Conservation (phyloP, 1,140 invertebrate species). For the Cotesia chilonis region DNA sequence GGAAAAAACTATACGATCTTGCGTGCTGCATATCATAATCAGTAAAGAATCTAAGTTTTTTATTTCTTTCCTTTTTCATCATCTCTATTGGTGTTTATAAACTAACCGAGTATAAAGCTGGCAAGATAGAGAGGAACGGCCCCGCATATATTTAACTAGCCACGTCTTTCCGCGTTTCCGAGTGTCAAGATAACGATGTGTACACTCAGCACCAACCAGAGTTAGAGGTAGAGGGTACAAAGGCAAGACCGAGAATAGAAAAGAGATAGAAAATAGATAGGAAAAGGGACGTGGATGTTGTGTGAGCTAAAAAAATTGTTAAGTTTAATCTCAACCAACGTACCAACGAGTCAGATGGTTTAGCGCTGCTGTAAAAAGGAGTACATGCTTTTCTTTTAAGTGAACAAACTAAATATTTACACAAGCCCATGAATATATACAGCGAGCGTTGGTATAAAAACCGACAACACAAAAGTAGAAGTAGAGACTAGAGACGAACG, state of each 20-base stretch:
- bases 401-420: slow-evolving; percentile 42
- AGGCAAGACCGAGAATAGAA: not conserved
- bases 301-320: slow-evolving; percentile 13
- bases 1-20: not conserved
- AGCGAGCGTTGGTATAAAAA: slow-evolving; percentile 1
- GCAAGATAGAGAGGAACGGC: not conserved
- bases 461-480: not conserved
- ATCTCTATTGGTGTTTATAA: slow-evolving; percentile 10
- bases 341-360: slow-evolving; percentile 13
- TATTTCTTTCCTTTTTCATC: no score
- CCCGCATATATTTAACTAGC: not conserved
- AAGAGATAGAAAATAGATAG: not conserved
- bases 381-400: slow-evolving; percentile 32
- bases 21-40: not conserved
- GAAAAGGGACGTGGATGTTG: slow-evolving; percentile 14
- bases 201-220: slow-evolving; percentile 34
- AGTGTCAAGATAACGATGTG: slow-evolving; percentile 47
- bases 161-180: slow-evolving; percentile 29
- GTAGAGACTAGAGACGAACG: not conserved
- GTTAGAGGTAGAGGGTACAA: slow-evolving; percentile 14
- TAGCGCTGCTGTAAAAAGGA: slow-evolving; percentile 25
- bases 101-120: not conserved
- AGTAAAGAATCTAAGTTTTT: not conserved
- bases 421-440: slow-evolving; percentile 31
- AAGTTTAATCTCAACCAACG: slow-evolving; percentile 40